Evolutionary conservation across 2,797 vertebrate genomes (phyloP).

Genomic region (Anas bahamensis): DNA sequence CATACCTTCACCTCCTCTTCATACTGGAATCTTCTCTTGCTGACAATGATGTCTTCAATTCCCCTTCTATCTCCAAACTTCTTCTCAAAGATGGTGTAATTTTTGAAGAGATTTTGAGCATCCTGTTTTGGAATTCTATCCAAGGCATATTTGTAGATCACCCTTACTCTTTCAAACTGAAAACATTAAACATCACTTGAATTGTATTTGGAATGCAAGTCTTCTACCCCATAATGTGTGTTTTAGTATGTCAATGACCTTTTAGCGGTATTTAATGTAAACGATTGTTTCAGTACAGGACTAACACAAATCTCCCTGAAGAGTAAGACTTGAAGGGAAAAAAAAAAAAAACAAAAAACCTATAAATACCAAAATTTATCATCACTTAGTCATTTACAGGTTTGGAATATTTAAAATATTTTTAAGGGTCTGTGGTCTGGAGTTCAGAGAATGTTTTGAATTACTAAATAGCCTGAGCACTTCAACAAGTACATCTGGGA

Average conservation of each 20-base stretch:
- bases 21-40: slow-evolving; percentile 96
- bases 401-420: neutral
- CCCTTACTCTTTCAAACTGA: slow-evolving; percentile 96
- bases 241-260: neutral
- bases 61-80: slow-evolving; percentile 95
- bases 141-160: slow-evolving; percentile 97
- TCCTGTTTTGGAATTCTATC: slow-evolving; percentile 95
- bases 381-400: neutral
- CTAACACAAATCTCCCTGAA: neutral
- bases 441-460: neutral
- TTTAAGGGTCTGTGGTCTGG: neutral
- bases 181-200: neutral
- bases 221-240: neutral
- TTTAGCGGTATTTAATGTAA: neutral
- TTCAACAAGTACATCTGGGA: neutral
- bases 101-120: slow-evolving; percentile 97
- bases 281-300: neutral
- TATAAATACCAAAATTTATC: neutral
- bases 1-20: slow-evolving; percentile 97
- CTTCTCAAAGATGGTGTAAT: slow-evolving; percentile 98
- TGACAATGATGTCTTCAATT: slow-evolving; percentile 98
- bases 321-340: neutral
- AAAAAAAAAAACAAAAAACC: neutral
- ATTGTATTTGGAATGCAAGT: neutral
- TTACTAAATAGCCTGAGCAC: neutral